Conservation (phyloP, 2,113 vertebrate genomes). For the Pogona vitticeps region DNA sequence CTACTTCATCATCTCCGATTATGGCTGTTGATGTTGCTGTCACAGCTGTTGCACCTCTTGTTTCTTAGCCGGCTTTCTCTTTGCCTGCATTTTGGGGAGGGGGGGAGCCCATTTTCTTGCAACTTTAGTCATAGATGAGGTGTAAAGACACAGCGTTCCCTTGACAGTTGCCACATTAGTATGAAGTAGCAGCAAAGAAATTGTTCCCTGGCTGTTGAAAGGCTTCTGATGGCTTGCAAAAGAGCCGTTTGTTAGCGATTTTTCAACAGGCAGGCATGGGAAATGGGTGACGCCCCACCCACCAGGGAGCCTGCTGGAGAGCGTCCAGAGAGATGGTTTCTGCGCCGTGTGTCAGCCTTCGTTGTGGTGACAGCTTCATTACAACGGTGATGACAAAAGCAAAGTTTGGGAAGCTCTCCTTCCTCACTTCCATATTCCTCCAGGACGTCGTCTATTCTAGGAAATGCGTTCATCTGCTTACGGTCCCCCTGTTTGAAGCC, state of each 20-base stretch:
- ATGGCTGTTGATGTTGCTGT: no score
- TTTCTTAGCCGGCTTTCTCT: not conserved
- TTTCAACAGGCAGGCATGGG: not conserved
- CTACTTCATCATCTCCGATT: accelerated
- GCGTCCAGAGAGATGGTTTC: accelerated
- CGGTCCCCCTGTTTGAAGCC: not conserved
- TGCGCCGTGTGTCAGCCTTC: accelerated
- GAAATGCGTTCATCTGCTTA: not conserved
- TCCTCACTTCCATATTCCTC: not conserved
- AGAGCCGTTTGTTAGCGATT: not conserved
- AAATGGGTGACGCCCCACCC: not conserved
- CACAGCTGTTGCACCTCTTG: not conserved
- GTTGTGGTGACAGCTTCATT: not conserved
- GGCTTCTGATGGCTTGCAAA: not conserved
- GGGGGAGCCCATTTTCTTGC: not conserved
- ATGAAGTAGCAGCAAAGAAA: not conserved
- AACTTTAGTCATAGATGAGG: not conserved
- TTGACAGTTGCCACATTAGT: not conserved
- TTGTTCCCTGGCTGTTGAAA: not conserved
- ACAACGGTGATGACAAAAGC: accelerated
- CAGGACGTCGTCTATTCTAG: not conserved
- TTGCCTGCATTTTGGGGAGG: not conserved
- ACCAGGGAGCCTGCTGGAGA: not conserved
- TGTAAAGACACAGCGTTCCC: not conserved
- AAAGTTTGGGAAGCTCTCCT: accelerated